Conservation (phyloP, 2,888 invertebrate species). For the Congeria kusceri region DNA sequence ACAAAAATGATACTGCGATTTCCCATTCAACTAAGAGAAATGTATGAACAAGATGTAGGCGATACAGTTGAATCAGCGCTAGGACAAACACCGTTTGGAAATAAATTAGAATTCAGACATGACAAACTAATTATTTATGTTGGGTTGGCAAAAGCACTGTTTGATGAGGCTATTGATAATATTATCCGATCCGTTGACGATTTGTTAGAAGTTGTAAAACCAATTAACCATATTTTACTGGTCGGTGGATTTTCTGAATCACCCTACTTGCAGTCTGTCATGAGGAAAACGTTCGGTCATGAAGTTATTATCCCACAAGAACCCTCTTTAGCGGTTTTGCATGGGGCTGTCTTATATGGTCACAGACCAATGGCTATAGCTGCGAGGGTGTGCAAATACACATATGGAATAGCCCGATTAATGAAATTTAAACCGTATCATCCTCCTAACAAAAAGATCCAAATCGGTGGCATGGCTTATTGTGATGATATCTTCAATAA, state of each 20-base stretch:
- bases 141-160: neutral
- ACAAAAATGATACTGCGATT: conserved; percentile 28
- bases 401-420: conserved; percentile 59
- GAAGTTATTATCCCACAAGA: conserved; percentile 35
- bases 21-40: conserved; percentile 27
- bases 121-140: neutral
- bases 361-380: conserved; percentile 40
- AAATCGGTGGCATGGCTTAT: neutral
- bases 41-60: conserved; percentile 15
- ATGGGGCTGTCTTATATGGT: conserved; percentile 58
- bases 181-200: too few species aligned
- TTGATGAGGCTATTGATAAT: too few species aligned
- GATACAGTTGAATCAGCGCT: conserved; percentile 15
- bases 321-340: conserved; percentile 48
- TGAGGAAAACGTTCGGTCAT: conserved; percentile 21
- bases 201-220: too few species aligned
- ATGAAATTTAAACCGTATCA: conserved; percentile 40
- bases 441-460: conserved; percentile 28
- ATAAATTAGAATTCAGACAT: conserved; percentile 1
- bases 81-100: conserved; percentile 10
- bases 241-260: conserved; percentile 47
- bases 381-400: conserved; percentile 49
- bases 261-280: conserved; percentile 12
- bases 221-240: conserved; percentile 16
- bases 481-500: conserved; percentile 43